phyloP scores from a whole-genome alignment of 2,113 vertebrate species.

The Capra hircus region DNA sequence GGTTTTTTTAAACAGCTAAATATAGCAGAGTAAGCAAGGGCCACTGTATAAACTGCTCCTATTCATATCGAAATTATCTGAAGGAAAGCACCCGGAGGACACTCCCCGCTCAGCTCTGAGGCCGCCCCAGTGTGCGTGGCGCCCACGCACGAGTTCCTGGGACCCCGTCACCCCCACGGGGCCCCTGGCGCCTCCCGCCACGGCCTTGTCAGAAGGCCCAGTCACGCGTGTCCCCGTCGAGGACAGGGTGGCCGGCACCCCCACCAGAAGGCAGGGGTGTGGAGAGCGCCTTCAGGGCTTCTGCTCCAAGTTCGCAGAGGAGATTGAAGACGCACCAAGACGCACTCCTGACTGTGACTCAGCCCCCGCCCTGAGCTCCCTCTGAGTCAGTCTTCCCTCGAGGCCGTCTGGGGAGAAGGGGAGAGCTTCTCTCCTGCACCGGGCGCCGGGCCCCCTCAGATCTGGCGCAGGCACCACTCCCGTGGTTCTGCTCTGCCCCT shows the following conservation, averaged over 20 bases:
- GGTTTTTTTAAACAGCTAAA: neutral
- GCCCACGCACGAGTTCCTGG: accelerated
- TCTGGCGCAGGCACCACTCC: too few species aligned
- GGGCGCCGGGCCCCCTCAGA: neutral
- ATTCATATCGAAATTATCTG: neutral
- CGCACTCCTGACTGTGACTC: neutral
- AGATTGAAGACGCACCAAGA: neutral
- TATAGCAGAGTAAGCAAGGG: neutral
- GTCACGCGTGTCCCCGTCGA: neutral
- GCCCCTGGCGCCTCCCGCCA: accelerated
- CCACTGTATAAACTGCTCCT: neutral
- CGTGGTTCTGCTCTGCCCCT: neutral
- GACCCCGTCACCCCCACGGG: neutral
- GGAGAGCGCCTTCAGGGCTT: neutral
- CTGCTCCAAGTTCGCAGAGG: neutral
- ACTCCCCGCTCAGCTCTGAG: neutral
- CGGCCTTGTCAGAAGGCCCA: accelerated
- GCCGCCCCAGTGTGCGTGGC: accelerated
- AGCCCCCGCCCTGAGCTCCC: neutral
- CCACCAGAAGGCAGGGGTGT: neutral
- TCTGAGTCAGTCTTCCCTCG: neutral
- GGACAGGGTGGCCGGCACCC: neutral
- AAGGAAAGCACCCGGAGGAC: neutral
- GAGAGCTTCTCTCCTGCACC: neutral
- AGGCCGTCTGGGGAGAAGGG: neutral